Conservation (phyloP, 2,797 vertebrate species). For the Pterois miles region DNA sequence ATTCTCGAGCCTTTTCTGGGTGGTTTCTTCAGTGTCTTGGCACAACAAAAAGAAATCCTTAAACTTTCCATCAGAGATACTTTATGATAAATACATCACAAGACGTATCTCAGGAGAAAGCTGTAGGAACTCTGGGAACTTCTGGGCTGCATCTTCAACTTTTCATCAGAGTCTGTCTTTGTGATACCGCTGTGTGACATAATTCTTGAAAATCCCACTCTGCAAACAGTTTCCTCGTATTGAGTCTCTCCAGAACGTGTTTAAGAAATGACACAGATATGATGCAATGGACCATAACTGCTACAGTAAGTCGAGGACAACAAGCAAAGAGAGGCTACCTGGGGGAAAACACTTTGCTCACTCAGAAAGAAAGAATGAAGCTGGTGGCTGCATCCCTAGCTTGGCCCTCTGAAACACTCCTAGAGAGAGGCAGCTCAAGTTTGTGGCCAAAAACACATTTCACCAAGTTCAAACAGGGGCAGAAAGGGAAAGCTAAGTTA, state of each 20-base stretch:
- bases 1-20: neutral
- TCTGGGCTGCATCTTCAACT: slow-evolving; percentile 30
- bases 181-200: slow-evolving; percentile 19
- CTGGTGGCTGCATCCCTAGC: slow-evolving; percentile 8
- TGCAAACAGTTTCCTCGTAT: slow-evolving; percentile 8
- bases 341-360: slow-evolving; percentile 33
- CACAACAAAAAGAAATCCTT: neutral
- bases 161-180: slow-evolving; percentile 38
- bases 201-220: neutral
- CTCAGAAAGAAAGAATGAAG: slow-evolving; percentile 6
- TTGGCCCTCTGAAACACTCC: neutral
- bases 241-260: slow-evolving; percentile 12
- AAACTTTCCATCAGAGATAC: slow-evolving; percentile 4
- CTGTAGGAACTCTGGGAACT: neutral
- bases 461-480: neutral
- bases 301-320: slow-evolving; percentile 30
- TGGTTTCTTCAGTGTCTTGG: neutral
- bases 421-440: neutral
- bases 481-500: neutral
- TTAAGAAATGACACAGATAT: slow-evolving; percentile 37
- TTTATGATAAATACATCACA: slow-evolving; percentile 33
- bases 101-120: neutral
- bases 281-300: slow-evolving; percentile 21
- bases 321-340: slow-evolving; percentile 12
- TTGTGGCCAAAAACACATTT: neutral